A percentile compares a stretch with the other conserved stretches of the same genome.
Evolutionary conservation across 2,113 vertebrate species (phyloP).

Genomic region (Gavialis gangeticus): DNA sequence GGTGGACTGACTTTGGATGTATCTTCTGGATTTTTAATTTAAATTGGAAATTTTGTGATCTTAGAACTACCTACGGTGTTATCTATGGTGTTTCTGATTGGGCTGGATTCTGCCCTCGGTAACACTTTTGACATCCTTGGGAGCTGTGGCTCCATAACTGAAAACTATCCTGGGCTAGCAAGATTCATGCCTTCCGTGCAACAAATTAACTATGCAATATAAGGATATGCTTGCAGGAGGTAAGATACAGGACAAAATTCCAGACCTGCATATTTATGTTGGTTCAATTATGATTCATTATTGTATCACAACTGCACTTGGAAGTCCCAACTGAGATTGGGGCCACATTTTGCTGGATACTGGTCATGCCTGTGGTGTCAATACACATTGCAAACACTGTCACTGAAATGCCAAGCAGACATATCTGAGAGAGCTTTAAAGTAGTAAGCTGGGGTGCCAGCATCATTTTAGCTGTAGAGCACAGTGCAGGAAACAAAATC

Average conservation of each 20-base stretch:
- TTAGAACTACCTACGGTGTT: neutral
- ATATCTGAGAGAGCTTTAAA: no score
- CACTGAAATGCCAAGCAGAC: no score
- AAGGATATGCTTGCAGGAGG: neutral
- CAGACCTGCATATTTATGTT: neutral
- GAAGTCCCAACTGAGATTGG: neutral
- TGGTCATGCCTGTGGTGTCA: neutral
- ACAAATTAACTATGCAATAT: neutral
- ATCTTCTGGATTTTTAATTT: neutral
- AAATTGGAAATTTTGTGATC: neutral
- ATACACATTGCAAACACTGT: no score
- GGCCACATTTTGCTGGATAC: neutral
- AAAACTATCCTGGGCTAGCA: no score
- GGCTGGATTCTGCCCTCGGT: neutral
- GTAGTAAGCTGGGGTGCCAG: no score
- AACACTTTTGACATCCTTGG: neutral
- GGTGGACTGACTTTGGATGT: slow-evolving; percentile 4
- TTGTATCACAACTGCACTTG: neutral
- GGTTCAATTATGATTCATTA: neutral
- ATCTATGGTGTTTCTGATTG: neutral
- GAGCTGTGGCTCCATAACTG: no score
- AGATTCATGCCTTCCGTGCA: no score
- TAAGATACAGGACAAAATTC: neutral
- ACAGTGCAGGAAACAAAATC: no score
- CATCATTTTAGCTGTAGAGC: no score